These are phyloP conservation scores for Lineus longissimus DNA, from an alignment of 1,140 invertebrate species.

Conservation along the genomic window DNA sequence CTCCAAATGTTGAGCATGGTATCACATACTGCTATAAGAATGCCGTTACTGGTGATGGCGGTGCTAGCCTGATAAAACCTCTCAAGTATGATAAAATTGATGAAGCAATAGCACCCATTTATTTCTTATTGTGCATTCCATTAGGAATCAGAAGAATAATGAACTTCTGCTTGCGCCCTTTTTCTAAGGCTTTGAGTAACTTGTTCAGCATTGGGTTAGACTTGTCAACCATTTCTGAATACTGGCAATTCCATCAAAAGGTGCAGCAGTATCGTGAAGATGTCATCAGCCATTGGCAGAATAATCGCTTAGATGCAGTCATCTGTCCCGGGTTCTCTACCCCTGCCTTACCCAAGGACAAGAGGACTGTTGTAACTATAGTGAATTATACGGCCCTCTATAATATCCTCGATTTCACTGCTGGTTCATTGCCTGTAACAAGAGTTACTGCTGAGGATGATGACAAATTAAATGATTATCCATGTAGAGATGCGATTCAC, in stretches of 20 bases:
- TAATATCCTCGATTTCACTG: constrained; percentile 46
- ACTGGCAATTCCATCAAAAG: too few relatives aligned
- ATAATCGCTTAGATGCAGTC: constrained; percentile 15
- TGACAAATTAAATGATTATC: constrained; percentile 8
- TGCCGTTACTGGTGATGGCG: too few relatives aligned
- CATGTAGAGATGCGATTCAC: too few relatives aligned
- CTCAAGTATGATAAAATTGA: constrained; percentile 2
- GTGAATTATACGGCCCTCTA: constrained; percentile 33
- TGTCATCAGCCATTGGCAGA: constrained; percentile 9
- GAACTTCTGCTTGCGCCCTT: neutral
- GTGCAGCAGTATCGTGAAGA: too few relatives aligned
- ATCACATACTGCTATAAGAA: too few relatives aligned
- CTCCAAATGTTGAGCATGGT: too few relatives aligned
- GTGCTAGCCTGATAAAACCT: too few relatives aligned
- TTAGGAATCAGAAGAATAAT: neutral
- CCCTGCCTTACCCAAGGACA: constrained; percentile 12
- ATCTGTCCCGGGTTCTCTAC: constrained; percentile 18
- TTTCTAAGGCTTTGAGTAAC: neutral
- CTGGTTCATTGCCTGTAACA: constrained; percentile 45
- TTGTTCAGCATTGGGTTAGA: too few relatives aligned
- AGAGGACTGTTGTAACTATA: neutral
- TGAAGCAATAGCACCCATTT: neutral
- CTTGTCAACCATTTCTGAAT: too few relatives aligned
- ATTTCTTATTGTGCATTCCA: neutral
- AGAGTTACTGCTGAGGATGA: constrained; percentile 39